These are phyloP conservation scores for Aphelenchoides fujianensis DNA, from an alignment of 1,140 invertebrate genomes.

Conservation along the genomic window DNA sequence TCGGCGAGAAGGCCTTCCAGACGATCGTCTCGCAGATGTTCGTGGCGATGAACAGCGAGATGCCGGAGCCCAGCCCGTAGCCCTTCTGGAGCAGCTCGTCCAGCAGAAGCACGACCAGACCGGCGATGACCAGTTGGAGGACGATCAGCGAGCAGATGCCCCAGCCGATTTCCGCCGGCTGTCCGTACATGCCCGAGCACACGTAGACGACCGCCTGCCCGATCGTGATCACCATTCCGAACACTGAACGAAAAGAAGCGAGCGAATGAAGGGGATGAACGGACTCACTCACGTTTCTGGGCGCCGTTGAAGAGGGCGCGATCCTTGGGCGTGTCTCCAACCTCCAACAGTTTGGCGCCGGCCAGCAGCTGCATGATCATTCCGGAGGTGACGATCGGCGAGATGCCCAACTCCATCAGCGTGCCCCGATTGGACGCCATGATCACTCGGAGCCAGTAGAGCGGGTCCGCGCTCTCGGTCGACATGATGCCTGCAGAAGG, in stretches of 20 bases:
- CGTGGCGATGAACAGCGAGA: conserved; percentile 98
- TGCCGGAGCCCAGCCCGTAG: conserved; percentile 91
- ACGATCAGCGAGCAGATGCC: conserved; percentile 98
- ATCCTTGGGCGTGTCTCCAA: conserved; percentile 98
- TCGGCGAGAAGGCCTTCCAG: conserved; percentile 99
- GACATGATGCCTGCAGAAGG: conserved; percentile 85
- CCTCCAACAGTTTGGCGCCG: conserved; percentile 99
- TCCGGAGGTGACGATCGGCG: conserved; percentile 98
- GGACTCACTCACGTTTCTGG: conserved; percentile 85
- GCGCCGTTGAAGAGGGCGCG: conserved; percentile 98
- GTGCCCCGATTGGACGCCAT: conserved; percentile 94
- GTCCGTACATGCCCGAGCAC: conserved; percentile 99
- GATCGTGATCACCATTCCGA: conserved; percentile 99
- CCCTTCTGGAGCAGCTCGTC: conserved; percentile 87
- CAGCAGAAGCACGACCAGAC: conserved; percentile 90
- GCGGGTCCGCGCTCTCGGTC: conserved; percentile 98
- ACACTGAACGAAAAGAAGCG: conserved; percentile 71
- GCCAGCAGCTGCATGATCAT: conserved; percentile 99
- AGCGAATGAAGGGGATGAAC: not conserved
- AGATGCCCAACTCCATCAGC: conserved; percentile 99
- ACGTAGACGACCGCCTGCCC: conserved; percentile 99
- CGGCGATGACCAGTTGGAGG: conserved; percentile 93
- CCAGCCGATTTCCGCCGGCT: conserved; percentile 94
- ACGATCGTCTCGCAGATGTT: conserved; percentile 99
- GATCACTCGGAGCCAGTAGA: conserved; percentile 99